A percentile compares a stretch with the other conserved stretches of the same genome.
Conservation (phyloP, 2,113 vertebrate species). For the Chauna torquata region DNA sequence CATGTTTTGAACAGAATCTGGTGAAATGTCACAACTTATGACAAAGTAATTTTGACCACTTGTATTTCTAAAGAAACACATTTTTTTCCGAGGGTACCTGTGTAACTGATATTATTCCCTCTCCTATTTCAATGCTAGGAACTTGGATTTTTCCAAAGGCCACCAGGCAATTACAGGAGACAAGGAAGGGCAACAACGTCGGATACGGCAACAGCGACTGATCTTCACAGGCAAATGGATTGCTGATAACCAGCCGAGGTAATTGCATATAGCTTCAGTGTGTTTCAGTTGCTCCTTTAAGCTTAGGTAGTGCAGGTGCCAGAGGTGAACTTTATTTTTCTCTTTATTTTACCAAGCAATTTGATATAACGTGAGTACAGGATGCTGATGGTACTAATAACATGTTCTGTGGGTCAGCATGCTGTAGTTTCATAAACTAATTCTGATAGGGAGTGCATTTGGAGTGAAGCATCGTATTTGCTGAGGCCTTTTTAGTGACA, state of each 20-base stretch:
- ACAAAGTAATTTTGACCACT: neutral
- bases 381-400: neutral
- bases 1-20: neutral
- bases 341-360: neutral
- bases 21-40: neutral
- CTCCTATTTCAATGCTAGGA: conserved; percentile 76
- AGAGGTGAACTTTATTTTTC: neutral
- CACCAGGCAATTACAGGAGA: conserved; percentile 93
- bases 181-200: conserved; percentile 85
- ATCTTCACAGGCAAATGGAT: conserved; percentile 93
- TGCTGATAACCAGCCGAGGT: conserved; percentile 93
- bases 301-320: neutral
- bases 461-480: neutral
- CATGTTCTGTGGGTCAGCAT: neutral
- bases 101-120: neutral
- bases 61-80: neutral
- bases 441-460: neutral
- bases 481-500: neutral
- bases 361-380: neutral
- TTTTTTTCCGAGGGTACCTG: neutral
- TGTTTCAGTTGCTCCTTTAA: neutral
- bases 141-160: conserved; percentile 97
- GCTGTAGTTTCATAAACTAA: neutral
- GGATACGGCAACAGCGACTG: conserved; percentile 89
- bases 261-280: neutral